phyloP scores from a whole-genome alignment of 1,140 invertebrate species.

The Hormaphis cornu region DNA sequence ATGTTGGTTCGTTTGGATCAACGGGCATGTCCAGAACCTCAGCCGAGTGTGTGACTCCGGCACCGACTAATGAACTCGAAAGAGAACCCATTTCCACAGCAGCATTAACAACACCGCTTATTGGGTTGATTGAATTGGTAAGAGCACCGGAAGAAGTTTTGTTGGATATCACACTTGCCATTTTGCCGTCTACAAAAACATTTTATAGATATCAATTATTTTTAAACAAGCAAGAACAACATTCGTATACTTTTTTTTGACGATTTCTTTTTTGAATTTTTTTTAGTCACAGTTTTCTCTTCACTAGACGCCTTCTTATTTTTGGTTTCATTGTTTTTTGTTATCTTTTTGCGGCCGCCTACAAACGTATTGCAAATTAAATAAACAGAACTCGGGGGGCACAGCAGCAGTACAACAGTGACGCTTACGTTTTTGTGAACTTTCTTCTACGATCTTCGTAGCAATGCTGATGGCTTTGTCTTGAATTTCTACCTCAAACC shows the following conservation, averaged over 20 bases:
- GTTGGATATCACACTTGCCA: conserved; percentile 46
- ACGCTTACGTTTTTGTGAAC: conserved; percentile 36
- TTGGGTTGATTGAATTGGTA: background rate
- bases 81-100: background rate
- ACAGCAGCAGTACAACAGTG: background rate
- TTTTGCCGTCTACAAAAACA: conserved; percentile 45
- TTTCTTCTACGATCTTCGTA: conserved; percentile 45
- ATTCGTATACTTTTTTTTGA: conserved; percentile 50
- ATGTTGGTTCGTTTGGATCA: conserved; percentile 98
- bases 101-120: background rate
- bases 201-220: no score
- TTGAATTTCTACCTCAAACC: conserved; percentile 94
- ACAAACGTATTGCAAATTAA: background rate
- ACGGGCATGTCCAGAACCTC: conserved; percentile 87
- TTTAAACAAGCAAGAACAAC: no score
- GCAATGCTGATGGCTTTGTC: conserved; percentile 70
- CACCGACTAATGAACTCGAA: conserved; percentile 1
- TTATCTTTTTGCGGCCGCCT: conserved; percentile 57
- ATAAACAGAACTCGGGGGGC: background rate
- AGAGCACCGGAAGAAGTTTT: background rate
- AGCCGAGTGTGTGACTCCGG: conserved; percentile 61
- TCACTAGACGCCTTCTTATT: conserved; percentile 50
- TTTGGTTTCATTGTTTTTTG: conserved; percentile 59
- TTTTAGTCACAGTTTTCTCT: conserved; percentile 48
- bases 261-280: conserved; percentile 55